phyloP scores from a whole-genome alignment of 2,113 vertebrate genomes.

The Daphoenositta chrysoptera region DNA sequence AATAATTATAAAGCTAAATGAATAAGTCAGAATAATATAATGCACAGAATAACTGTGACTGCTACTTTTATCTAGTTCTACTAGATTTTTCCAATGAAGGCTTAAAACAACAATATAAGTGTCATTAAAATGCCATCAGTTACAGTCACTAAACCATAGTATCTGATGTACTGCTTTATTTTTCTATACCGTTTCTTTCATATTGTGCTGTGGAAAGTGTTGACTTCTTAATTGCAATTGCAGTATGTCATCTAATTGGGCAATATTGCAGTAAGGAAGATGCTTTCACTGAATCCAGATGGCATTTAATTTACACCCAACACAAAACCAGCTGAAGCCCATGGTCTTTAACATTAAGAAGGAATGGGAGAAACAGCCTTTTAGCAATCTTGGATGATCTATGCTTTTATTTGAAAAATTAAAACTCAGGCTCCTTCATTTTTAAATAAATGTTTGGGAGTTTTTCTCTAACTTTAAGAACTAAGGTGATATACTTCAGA shows the following conservation, averaged over 20 bases:
- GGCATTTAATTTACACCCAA: background rate
- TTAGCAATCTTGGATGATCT: background rate
- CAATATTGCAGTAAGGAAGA: conserved; percentile 10
- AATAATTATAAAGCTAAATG: background rate
- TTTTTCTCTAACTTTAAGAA: background rate
- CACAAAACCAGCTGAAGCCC: background rate
- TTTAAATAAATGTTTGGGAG: background rate
- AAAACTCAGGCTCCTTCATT: background rate
- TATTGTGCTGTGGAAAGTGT: background rate
- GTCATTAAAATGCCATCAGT: conserved; percentile 43
- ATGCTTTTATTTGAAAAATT: background rate
- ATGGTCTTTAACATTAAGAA: background rate
- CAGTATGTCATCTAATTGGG: conserved; percentile 31
- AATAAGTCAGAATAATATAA: background rate
- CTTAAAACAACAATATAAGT: conserved; percentile 13
- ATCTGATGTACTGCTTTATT: conserved; percentile 11
- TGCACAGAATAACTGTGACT: background rate
- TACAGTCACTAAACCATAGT: conserved; percentile 45
- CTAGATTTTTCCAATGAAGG: background rate
- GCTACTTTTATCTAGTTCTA: background rate
- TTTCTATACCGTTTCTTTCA: background rate
- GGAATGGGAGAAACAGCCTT: background rate
- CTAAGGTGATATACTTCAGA: background rate
- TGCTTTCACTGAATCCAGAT: background rate
- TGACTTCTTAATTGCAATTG: conserved; percentile 29